A percentile compares a stretch with the other conserved stretches of the same genome.
phyloP scores from a whole-genome alignment of 1,140 invertebrate species.

The Cydia splendana region DNA sequence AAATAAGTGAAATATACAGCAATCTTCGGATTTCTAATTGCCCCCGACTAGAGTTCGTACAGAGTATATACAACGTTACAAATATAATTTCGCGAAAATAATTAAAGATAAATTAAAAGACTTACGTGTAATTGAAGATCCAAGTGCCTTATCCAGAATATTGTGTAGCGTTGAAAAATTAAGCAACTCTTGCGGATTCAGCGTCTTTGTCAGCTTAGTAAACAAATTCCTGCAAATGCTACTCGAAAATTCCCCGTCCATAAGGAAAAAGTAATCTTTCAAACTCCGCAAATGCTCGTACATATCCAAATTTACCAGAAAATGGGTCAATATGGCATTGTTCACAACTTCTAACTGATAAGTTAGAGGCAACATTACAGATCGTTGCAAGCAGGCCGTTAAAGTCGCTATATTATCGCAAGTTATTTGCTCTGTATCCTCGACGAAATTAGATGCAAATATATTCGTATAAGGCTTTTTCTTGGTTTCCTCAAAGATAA shows the following conservation, averaged over 20 bases:
- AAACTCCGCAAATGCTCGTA: slow-evolving; percentile 85
- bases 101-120: slow-evolving; percentile 10
- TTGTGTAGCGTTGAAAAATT: slow-evolving; percentile 84
- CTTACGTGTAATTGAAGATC: slow-evolving; percentile 76
- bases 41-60: no score
- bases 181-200: slow-evolving; percentile 83
- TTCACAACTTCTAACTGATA: slow-evolving; percentile 85
- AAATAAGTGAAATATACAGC: no score
- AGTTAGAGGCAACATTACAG: slow-evolving; percentile 84
- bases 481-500: slow-evolving; percentile 69
- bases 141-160: slow-evolving; percentile 84
- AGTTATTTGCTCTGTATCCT: slow-evolving; percentile 53
- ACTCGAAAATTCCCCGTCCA: slow-evolving; percentile 88
- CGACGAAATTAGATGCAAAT: slow-evolving; percentile 60
- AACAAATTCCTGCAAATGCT: slow-evolving; percentile 85
- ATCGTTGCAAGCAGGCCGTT: slow-evolving; percentile 83
- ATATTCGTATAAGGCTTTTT: slow-evolving; percentile 71
- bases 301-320: slow-evolving; percentile 83
- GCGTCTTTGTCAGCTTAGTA: slow-evolving; percentile 81
- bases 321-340: slow-evolving; percentile 85
- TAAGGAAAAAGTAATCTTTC: slow-evolving; percentile 86
- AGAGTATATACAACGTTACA: no score
- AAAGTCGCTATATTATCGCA: slow-evolving; percentile 80
- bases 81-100: no score
- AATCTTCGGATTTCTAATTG: no score